Evolutionary conservation across 2,113 vertebrate species (phyloP), one percentile per base, ranked within the genome.

Genomic region (Bos indicus): DNA sequence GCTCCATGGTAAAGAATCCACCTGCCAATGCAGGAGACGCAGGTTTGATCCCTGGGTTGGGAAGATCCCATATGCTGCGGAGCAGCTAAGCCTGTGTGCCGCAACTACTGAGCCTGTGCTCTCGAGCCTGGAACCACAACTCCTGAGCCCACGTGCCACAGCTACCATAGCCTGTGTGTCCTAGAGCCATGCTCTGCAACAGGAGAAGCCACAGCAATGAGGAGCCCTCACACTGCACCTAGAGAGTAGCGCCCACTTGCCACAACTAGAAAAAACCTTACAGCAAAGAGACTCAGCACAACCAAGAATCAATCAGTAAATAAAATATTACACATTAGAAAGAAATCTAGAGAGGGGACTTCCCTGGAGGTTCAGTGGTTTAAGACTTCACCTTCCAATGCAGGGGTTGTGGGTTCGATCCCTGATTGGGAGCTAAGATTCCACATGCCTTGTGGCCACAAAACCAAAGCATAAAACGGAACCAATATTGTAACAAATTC

Each of bases 401-500:
- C 36, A 43, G 36, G 36, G 36, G 12, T 40, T 74, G 71, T 0
- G 3, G 71, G 21, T 43, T 74, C 2, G 0, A 14, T 74, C 71
- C 71, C 71, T 74, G 36, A 74, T 25, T 43, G 36, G 71, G 71
- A 43, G 19, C 36, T 74, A 74, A 74, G 71, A 74, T 74, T 25
- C 36, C 21, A 74, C 1, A 1, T 43, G 71, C 21, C 36, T 25
- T 25, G 21, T 74, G 36, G 36, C 36, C 71, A 74, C n/a, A 74
- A 74, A 74, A 74, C 71, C 36, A 43, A 43, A 74, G 21, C 36
- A 43, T 43, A 14, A 74, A 43, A 74, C 36, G 7, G 71, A 74
- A 74, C 21, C 71, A 74, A 14, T 43, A 43, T 74, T 43, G 36
- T 25, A 74, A 74, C 36, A 43, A 74, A 74, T 74, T 74, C 71